Conservation (phyloP, 2,888 invertebrate genomes). For the Clusia tigrina region DNA sequence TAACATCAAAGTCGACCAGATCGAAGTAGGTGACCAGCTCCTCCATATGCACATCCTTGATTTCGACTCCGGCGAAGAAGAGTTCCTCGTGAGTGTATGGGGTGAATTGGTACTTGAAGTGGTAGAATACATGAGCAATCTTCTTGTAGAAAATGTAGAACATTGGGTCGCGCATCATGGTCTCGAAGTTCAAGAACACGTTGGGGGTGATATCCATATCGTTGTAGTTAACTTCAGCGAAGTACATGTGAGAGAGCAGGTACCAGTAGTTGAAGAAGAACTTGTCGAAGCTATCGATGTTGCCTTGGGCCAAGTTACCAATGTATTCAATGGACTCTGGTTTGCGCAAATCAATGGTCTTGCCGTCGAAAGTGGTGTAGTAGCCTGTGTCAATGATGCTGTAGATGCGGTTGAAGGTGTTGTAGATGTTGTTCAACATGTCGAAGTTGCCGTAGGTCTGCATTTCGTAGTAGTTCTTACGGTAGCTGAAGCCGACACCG, state of each 20-base stretch:
- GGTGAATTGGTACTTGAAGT: slow-evolving; percentile 69
- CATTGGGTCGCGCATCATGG: slow-evolving; percentile 76
- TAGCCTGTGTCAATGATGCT: slow-evolving; percentile 67
- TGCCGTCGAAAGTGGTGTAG: slow-evolving; percentile 51
- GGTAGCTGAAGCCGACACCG: slow-evolving; percentile 72
- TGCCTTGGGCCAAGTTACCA: slow-evolving; percentile 68
- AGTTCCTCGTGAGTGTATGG: slow-evolving; percentile 72
- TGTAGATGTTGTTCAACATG: slow-evolving; percentile 41
- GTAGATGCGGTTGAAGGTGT: slow-evolving; percentile 63
- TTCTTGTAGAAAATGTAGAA: slow-evolving; percentile 75
- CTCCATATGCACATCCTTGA: slow-evolving; percentile 72
- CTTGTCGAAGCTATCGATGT: slow-evolving; percentile 50
- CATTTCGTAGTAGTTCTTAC: slow-evolving; percentile 69
- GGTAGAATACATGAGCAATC: slow-evolving; percentile 69
- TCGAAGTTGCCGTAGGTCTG: slow-evolving; percentile 63
- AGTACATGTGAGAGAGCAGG: slow-evolving; percentile 46
- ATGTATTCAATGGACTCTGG: slow-evolving; percentile 68
- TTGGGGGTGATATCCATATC: slow-evolving; percentile 65
- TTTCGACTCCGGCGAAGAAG: slow-evolving; percentile 69
- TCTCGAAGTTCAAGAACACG: slow-evolving; percentile 72
- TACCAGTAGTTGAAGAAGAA: slow-evolving; percentile 56
- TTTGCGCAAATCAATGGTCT: slow-evolving; percentile 51
- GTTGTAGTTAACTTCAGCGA: slow-evolving; percentile 44
- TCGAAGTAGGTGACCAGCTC: slow-evolving; percentile 76
- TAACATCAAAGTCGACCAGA: slow-evolving; percentile 70